These are phyloP conservation scores for Chauna torquata DNA, from an alignment of 2,113 vertebrate genomes.

Conservation along the genomic window DNA sequence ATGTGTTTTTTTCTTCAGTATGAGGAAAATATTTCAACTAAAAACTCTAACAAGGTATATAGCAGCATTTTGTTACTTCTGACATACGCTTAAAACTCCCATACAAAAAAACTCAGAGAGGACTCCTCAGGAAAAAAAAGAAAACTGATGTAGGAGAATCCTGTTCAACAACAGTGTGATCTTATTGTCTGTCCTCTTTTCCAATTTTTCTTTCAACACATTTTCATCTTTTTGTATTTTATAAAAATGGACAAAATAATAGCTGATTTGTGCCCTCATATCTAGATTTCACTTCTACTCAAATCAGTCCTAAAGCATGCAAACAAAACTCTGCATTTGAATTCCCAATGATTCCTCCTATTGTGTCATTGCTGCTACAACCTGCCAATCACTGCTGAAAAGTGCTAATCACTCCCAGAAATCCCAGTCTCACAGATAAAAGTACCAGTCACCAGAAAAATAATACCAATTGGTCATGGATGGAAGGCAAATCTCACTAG, in stretches of 20 bases:
- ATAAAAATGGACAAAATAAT: conserved; percentile 20
- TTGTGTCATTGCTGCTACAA: conserved; percentile 81
- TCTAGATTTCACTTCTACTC: conserved; percentile 58
- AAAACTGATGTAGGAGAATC: neutral
- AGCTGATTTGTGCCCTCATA: conserved; percentile 53
- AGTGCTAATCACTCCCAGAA: conserved; percentile 83
- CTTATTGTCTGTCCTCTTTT: neutral
- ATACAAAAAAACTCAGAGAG: neutral
- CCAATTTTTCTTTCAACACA: neutral
- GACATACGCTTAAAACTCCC: neutral
- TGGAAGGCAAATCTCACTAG: conserved; percentile 74
- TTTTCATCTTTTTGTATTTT: conserved; percentile 35
- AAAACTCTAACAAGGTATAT: neutral
- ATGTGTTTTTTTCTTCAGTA: conserved; percentile 12
- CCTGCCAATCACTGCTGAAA: conserved; percentile 82
- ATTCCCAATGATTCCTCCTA: conserved; percentile 80
- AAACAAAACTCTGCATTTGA: conserved; percentile 79
- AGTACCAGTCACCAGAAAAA: conserved; percentile 82
- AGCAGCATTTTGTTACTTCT: neutral
- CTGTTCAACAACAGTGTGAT: neutral
- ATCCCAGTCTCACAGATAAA: conserved; percentile 79
- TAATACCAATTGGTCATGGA: conserved; percentile 84
- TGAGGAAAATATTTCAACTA: neutral
- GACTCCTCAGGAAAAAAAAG: neutral
- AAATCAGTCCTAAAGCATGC: conserved; percentile 57